Conservation (phyloP, 92 coral and sea anemone genomes). For the Umimayanthus chanpuru region DNA sequence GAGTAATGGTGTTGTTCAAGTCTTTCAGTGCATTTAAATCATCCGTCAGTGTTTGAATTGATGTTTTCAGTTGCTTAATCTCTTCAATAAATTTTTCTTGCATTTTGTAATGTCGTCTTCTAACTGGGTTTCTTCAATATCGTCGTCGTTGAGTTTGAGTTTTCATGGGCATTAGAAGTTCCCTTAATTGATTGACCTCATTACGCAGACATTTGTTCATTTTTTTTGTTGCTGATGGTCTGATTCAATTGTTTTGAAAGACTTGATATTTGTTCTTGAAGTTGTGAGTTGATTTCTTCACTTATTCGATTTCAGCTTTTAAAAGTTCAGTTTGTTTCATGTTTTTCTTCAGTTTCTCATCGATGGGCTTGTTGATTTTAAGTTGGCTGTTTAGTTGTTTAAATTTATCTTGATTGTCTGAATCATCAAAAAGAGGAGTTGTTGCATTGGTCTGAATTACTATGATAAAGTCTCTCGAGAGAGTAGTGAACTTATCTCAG, state of each 20-base stretch:
- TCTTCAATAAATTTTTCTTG: not conserved
- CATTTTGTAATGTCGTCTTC: not conserved
- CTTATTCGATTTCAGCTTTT: conserved; percentile 5
- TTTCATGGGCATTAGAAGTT: not conserved
- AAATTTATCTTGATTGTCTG: not conserved
- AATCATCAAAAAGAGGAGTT: not conserved
- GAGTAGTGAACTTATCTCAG: conserved; percentile 1
- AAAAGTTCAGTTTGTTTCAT: conserved; percentile 2
- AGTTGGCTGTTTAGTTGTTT: not conserved
- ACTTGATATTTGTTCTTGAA: conserved; percentile 27
- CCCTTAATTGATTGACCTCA: not conserved
- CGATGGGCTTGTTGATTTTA: conserved; percentile 9
- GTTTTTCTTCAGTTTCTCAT: not conserved
- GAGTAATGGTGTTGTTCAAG: conserved; percentile 8
- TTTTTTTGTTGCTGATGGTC: not conserved
- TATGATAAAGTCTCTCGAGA: not conserved
- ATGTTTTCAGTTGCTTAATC: not conserved
- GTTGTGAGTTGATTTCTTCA: conserved; percentile 18
- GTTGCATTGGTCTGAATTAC: not conserved
- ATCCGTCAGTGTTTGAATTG: not conserved
- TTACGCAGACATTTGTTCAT: too few relatives aligned
- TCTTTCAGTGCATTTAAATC: conserved; percentile 19
- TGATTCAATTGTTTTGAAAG: conserved; percentile 17
- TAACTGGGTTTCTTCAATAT: not conserved
- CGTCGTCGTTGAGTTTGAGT: not conserved